Conservation (phyloP, 2,113 vertebrate genomes). For the Globicephala melas region DNA sequence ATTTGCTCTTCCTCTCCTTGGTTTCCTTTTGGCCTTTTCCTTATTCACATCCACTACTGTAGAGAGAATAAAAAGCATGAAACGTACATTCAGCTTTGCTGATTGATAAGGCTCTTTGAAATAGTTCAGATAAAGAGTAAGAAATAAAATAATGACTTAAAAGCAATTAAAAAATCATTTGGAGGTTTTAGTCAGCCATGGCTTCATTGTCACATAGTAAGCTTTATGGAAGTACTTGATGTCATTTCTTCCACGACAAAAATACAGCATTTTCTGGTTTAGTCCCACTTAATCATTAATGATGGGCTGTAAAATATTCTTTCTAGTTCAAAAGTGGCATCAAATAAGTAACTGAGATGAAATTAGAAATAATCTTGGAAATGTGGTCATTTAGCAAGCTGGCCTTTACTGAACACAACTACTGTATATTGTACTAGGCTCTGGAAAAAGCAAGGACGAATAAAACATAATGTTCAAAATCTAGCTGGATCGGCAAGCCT, state of each 20-base stretch:
- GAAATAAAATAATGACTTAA: slow-evolving; percentile 18
- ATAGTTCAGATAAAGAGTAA: slow-evolving; percentile 43
- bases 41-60: not conserved
- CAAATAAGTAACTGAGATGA: slow-evolving; percentile 51
- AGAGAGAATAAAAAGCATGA: not conserved
- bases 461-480: slow-evolving; percentile 44
- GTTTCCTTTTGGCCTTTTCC: slow-evolving; percentile 25
- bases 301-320: slow-evolving; percentile 63
- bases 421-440: slow-evolving; percentile 1
- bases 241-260: slow-evolving; percentile 67
- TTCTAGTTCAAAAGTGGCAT: slow-evolving; percentile 60
- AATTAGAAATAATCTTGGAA: slow-evolving; percentile 61
- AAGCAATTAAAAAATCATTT: slow-evolving; percentile 35
- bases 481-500: not conserved
- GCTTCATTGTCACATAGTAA: slow-evolving; percentile 13
- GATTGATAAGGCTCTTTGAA: not conserved
- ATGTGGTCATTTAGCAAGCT: slow-evolving; percentile 52
- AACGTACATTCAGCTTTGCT: slow-evolving; percentile 15
- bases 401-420: slow-evolving; percentile 35
- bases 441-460: slow-evolving; percentile 33
- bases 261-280: slow-evolving; percentile 36
- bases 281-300: slow-evolving; percentile 58
- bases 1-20: not conserved
- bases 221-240: slow-evolving; percentile 40
- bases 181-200: not conserved